phyloP scores from a whole-genome alignment of 2,888 invertebrate genomes.

The Diadegma fenestrale region DNA sequence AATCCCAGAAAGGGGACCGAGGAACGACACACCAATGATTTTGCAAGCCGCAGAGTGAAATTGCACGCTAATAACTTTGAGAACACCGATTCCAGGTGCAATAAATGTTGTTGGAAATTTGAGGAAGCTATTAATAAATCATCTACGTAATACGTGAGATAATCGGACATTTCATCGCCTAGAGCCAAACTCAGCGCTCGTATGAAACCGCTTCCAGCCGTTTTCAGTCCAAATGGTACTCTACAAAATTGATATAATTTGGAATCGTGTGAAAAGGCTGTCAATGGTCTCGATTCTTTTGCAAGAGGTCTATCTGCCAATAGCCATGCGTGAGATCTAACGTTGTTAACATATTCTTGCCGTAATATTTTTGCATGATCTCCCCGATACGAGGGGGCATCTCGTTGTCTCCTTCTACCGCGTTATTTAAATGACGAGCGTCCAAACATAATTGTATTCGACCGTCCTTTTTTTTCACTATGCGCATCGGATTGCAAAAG shows the following conservation, averaged over 20 bases:
- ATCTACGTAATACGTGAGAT: slow-evolving; percentile 75
- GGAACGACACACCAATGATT: slow-evolving; percentile 67
- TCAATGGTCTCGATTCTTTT: not conserved
- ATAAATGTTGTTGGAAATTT: slow-evolving; percentile 69
- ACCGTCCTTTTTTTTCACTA: slow-evolving; percentile 76
- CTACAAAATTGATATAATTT: not conserved
- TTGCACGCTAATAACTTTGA: slow-evolving; percentile 54
- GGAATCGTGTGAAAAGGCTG: slow-evolving; percentile 40
- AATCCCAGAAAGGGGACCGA: slow-evolving; percentile 61
- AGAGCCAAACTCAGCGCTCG: slow-evolving; percentile 70
- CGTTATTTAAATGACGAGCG: slow-evolving; percentile 75
- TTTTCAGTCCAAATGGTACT: slow-evolving; percentile 65
- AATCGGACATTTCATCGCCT: slow-evolving; percentile 71
- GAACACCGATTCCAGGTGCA: slow-evolving; percentile 64
- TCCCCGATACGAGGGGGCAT: slow-evolving; percentile 68
- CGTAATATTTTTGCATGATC: no score
- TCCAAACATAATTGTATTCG: slow-evolving; percentile 76
- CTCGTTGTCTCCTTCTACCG: slow-evolving; percentile 76
- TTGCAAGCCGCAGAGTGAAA: slow-evolving; percentile 73
- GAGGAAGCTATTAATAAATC: slow-evolving; percentile 76
- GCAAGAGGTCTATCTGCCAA: no score
- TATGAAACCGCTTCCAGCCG: no score
- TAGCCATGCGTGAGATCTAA: not conserved
- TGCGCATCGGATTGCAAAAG: slow-evolving; percentile 75
- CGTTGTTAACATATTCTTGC: not conserved